These are phyloP conservation scores for Ferdinandea cuprea DNA, from an alignment of 2,888 invertebrate species.

Conservation along the genomic window DNA sequence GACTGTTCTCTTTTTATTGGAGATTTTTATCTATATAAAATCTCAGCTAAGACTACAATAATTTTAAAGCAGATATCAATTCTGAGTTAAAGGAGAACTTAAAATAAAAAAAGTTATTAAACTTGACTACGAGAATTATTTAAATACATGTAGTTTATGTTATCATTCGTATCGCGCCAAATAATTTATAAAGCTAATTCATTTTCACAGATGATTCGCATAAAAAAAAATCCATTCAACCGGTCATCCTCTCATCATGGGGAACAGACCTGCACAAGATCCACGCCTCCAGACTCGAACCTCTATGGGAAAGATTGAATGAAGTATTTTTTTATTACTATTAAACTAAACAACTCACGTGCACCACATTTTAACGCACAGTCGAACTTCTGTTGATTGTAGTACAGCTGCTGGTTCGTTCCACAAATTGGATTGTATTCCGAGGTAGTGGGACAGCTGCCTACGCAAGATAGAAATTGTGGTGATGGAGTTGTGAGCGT, in stretches of 20 bases:
- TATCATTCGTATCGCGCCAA: too few relatives aligned
- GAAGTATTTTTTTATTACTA: not conserved
- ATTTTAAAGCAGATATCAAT: too few relatives aligned
- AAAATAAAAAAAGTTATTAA: too few relatives aligned
- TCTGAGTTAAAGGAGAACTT: too few relatives aligned
- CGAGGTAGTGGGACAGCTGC: slow-evolving; percentile 80
- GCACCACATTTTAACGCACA: slow-evolving; percentile 81
- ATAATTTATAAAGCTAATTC: too few relatives aligned
- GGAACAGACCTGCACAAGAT: slow-evolving; percentile 79
- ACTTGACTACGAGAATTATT: too few relatives aligned
- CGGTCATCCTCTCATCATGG: slow-evolving; percentile 79
- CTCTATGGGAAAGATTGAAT: slow-evolving; percentile 76
- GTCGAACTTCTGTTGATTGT: slow-evolving; percentile 80
- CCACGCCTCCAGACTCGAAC: slow-evolving; percentile 80
- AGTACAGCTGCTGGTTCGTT: slow-evolving; percentile 79
- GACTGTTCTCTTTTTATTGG: too few relatives aligned
- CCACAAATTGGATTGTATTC: slow-evolving; percentile 82
- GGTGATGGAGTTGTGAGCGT: slow-evolving; percentile 75
- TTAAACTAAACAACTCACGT: slow-evolving; percentile 77
- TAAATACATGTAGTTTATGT: too few relatives aligned
- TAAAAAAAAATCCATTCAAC: slow-evolving; percentile 63
- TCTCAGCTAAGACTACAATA: too few relatives aligned
- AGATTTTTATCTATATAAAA: too few relatives aligned
- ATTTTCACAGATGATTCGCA: too few relatives aligned
- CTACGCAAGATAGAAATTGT: slow-evolving; percentile 78